A percentile compares a stretch with the other conserved stretches of the same genome.
Evolutionary conservation across 2,888 invertebrate genomes (phyloP).

Genomic region (Cryptocephalus moraei): DNA sequence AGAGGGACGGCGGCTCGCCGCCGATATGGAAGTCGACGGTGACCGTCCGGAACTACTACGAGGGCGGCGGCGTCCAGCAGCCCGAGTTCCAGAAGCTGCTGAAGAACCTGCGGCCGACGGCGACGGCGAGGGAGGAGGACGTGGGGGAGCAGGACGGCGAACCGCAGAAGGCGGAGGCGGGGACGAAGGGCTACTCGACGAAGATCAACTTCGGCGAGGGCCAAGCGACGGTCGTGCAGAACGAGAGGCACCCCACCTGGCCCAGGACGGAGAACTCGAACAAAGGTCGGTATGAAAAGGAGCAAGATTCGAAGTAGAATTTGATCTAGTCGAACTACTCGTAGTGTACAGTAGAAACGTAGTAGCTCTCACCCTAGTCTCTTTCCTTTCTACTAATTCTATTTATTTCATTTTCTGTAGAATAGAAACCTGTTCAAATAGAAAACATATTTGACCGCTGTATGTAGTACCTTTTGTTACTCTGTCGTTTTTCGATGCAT

Average conservation of each 20-base stretch:
- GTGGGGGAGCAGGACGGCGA: constrained; percentile 11
- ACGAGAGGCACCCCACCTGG: constrained; percentile 28
- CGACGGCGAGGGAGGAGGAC: constrained; percentile 18
- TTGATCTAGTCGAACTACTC: no score
- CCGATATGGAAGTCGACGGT: constrained; percentile 40
- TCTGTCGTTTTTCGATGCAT: no score
- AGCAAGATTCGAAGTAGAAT: no score
- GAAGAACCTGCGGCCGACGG: constrained; percentile 28
- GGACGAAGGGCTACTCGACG: constrained; percentile 45
- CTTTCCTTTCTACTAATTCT: no score
- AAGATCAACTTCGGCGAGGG: constrained; percentile 45
- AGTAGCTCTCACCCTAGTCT: background rate
- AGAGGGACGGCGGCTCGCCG: constrained; percentile 27
- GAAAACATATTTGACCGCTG: no score
- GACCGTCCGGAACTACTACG: constrained; percentile 31
- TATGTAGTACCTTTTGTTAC: no score
- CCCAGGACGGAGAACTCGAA: constrained; percentile 27
- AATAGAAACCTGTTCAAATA: no score
- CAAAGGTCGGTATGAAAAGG: constrained; percentile 23
- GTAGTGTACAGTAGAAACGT: background rate
- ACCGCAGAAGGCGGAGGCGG: constrained; percentile 31
- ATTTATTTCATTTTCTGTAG: no score
- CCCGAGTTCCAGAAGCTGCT: constrained; percentile 34
- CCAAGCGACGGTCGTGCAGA: constrained; percentile 37
- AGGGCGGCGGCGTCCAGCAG: constrained; percentile 8